Conservation (phyloP, 1,140 invertebrate genomes). For the Centruroides sculpturatus region DNA sequence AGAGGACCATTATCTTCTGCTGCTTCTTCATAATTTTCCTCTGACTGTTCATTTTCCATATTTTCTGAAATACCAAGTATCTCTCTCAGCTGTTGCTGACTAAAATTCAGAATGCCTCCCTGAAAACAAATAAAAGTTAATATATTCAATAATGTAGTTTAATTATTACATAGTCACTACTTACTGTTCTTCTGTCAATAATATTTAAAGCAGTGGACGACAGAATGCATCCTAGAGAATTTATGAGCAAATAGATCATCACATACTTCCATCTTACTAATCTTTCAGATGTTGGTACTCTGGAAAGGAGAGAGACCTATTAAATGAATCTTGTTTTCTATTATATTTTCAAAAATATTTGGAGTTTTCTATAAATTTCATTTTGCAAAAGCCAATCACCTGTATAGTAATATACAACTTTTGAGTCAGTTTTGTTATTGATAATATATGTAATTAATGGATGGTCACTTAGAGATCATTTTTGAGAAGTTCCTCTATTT, state of each 20-base stretch:
- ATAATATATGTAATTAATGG: too few relatives aligned
- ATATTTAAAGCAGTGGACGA: conserved; percentile 25
- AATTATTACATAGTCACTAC: not conserved
- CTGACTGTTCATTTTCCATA: not conserved
- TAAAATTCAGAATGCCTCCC: conserved; percentile 25
- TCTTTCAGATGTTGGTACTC: conserved; percentile 13
- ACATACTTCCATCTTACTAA: conserved; percentile 30
- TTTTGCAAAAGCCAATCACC: too few relatives aligned
- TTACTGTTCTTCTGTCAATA: conserved; percentile 26
- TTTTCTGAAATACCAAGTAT: not conserved
- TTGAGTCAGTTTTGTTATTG: too few relatives aligned
- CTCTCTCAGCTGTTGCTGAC: conserved; percentile 17
- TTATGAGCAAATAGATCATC: conserved; percentile 31
- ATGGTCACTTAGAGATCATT: too few relatives aligned
- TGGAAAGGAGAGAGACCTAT: not conserved
- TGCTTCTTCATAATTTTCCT: not conserved
- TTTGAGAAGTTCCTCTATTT: too few relatives aligned
- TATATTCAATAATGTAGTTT: too few relatives aligned
- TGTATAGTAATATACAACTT: too few relatives aligned
- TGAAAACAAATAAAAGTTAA: conserved; percentile 10
- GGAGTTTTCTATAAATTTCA: too few relatives aligned
- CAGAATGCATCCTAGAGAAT: conserved; percentile 26
- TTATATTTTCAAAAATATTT: too few relatives aligned
- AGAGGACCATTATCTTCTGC: too few relatives aligned
- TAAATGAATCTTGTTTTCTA: too few relatives aligned